Base-by-base conservation (phyloP, 2,888 invertebrate species). In the Eilema caniola region DNA sequence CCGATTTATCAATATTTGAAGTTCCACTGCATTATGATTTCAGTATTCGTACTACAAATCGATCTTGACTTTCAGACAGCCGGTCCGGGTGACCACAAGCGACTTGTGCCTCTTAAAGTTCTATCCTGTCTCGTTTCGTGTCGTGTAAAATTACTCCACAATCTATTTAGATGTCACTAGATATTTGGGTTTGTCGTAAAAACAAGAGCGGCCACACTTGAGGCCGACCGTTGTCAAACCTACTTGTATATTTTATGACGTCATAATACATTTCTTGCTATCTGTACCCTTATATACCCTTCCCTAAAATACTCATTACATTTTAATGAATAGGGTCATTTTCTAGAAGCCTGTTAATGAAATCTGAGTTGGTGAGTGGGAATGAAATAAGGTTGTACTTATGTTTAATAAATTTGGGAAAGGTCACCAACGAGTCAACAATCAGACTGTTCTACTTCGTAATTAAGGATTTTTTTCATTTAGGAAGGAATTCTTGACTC, bases 131-230 rank as follows among this genome's bases (percentile, higher is more conserved):
- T 62, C 2, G 16, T 56, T 4, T 69, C 64, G 64, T 60, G 10
- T 14, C 20, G 33, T 63, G 10, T 60, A 41, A 65, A 53, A 62
- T 20, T n/a, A 10, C 53, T 56, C n/a, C n/a, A n/a, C n/a, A n/a
- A n/a, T n/a, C 2, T 7, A 3, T 53, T 70, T 24, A 33, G 24
- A 62, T 62, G 57, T 72, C 47, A 68, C 66, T 59, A 63, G 60
- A 67, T 68, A 70, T 72, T 72, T 56, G 64, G 67, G 65, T 33
- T 16, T 24, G 41, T 28, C 47, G 53, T 71, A 69, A 72, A 77
- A 74, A 70, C 33, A 72, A 24, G 33, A 61, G 59, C 16, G 47
- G 28, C 23, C 33, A n/a, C 14, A 61, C 31, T 69, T n/a, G 62
- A 23, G 59, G 53, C 56, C 59, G 73, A 73, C 77, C 69, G 71